phyloP scores from a whole-genome alignment of 1,140 invertebrate species.

The Papilio helenus region DNA sequence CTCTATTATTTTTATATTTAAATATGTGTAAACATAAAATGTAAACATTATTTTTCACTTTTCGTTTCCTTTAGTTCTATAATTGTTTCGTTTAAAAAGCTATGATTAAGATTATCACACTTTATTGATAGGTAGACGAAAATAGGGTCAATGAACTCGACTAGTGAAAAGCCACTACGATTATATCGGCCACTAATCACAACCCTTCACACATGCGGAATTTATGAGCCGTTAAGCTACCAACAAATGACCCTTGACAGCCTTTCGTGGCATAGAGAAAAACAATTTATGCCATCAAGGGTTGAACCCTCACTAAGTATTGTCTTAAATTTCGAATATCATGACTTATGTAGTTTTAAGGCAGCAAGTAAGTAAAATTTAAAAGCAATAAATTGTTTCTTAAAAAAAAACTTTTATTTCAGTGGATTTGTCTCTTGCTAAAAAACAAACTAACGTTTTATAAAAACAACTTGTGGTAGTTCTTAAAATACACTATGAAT shows the following conservation, averaged over 20 bases:
- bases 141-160: background rate
- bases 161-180: constrained; percentile 4
- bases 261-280: constrained; percentile 72
- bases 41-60: background rate
- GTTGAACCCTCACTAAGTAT: constrained; percentile 8
- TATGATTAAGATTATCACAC: background rate
- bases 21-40: no score
- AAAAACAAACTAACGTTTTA: background rate
- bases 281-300: constrained; percentile 49
- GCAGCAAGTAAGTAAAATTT: background rate
- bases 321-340: constrained; percentile 20
- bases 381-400: no score
- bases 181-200: constrained; percentile 33
- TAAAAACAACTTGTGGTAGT: background rate
- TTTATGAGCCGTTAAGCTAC: constrained; percentile 70
- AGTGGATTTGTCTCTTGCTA: no score
- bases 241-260: constrained; percentile 76
- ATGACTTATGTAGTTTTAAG: background rate
- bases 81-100: background rate
- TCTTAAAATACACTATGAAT: background rate
- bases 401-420: no score
- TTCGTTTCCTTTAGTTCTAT: background rate
- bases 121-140: background rate
- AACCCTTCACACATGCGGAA: constrained; percentile 67
- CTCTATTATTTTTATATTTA: no score